Evolutionary conservation across 2,113 vertebrate genomes (phyloP).

Genomic region (Xiphophorus hellerii): DNA sequence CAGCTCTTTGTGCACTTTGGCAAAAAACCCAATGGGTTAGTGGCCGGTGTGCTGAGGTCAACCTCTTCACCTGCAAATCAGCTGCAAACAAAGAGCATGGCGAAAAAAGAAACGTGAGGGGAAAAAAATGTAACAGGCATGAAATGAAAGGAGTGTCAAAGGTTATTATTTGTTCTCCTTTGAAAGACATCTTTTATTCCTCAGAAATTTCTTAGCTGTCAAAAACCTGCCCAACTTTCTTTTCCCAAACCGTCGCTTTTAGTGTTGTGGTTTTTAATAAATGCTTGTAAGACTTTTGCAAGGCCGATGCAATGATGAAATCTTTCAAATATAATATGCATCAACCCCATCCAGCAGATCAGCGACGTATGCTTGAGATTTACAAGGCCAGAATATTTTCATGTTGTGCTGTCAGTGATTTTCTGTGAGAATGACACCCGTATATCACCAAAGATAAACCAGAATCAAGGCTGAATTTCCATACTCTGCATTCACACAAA

Average conservation of each 20-base stretch:
- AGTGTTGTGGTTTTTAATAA: slow-evolving; percentile 7
- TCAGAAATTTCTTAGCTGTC: slow-evolving; percentile 33
- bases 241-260: slow-evolving; percentile 16
- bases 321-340: slow-evolving; percentile 2
- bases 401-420: slow-evolving; percentile 2
- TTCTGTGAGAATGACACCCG: neutral
- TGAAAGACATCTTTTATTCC: slow-evolving; percentile 39
- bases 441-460: neutral
- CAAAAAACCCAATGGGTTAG: slow-evolving; percentile 50
- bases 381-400: slow-evolving; percentile 3
- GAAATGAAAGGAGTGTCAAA: slow-evolving; percentile 48
- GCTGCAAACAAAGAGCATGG: slow-evolving; percentile 58
- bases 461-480: neutral
- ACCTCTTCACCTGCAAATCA: slow-evolving; percentile 57
- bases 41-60: slow-evolving; percentile 49
- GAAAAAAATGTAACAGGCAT: slow-evolving; percentile 33
- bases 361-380: neutral
- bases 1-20: slow-evolving; percentile 45
- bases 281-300: slow-evolving; percentile 26
- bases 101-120: slow-evolving; percentile 23
- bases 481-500: neutral
- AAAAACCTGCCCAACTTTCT: slow-evolving; percentile 22
- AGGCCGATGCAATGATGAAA: slow-evolving; percentile 33
- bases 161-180: slow-evolving; percentile 65
- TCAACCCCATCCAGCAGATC: neutral